These are phyloP conservation scores for Turritopsis rubra DNA, from an alignment of 30 jellyfish, hydroid and myxozoan genomes.

Conservation along the genomic window DNA sequence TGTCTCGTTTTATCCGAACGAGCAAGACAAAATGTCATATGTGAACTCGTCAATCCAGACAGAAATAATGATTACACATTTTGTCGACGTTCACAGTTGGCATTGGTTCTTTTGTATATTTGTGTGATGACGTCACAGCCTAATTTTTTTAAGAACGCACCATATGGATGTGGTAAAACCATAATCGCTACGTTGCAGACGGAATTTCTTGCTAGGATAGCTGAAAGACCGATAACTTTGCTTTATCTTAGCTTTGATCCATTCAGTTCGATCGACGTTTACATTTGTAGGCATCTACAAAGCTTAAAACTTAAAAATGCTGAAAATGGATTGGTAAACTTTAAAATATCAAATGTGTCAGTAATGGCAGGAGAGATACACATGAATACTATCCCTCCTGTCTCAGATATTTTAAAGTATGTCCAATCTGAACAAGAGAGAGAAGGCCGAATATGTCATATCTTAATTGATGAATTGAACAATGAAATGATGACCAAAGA, in stretches of 20 bases:
- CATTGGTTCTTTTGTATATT: no score
- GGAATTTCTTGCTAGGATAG: background rate
- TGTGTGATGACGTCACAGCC: no score
- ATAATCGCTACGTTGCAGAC: background rate
- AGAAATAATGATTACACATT: no score
- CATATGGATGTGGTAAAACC: background rate
- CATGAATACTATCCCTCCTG: background rate
- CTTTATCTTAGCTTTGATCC: background rate
- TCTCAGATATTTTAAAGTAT: background rate
- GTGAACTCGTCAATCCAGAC: no score
- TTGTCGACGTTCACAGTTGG: no score
- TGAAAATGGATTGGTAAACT: background rate
- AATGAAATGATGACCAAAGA: background rate
- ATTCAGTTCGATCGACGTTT: background rate
- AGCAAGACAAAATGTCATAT: no score
- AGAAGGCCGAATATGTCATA: background rate
- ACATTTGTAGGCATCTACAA: background rate
- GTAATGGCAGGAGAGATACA: background rate
- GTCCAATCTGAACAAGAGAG: background rate
- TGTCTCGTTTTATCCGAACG: no score
- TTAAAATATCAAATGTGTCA: background rate
- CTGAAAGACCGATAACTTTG: background rate
- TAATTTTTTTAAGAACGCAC: no score
- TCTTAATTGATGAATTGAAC: background rate
- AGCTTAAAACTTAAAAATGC: background rate